Evolutionary conservation across 1,140 invertebrate genomes (phyloP).

Genomic region (Pseudoatta argentina): DNA sequence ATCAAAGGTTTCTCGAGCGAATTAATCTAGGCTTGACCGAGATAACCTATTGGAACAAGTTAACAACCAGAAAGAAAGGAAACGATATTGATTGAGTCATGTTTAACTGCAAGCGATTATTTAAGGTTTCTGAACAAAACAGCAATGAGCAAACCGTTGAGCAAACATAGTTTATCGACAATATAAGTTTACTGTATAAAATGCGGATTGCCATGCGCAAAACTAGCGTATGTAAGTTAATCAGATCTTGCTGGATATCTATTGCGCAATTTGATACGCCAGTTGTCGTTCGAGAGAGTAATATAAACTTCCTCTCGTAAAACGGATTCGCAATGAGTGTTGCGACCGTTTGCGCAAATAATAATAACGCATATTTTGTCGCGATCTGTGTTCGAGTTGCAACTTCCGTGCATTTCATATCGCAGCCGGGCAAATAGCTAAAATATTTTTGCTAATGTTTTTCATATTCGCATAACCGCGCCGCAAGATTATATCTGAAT

Average conservation of each 20-base stretch:
- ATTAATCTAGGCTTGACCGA: too few relatives aligned
- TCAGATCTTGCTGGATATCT: not conserved
- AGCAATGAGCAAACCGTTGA: not conserved
- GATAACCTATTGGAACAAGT: not conserved
- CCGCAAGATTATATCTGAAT: constrained; percentile 48
- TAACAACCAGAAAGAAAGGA: not conserved
- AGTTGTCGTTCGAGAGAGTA: constrained; percentile 15
- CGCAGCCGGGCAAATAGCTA: constrained; percentile 5
- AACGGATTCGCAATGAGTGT: constrained; percentile 20
- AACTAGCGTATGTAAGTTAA: not conserved
- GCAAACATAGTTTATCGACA: too few relatives aligned
- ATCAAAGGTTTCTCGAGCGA: constrained; percentile 32
- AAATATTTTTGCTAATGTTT: constrained; percentile 52
- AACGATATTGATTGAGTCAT: not conserved
- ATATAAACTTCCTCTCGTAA: constrained; percentile 49
- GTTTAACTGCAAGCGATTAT: not conserved
- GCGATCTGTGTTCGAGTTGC: constrained; percentile 21
- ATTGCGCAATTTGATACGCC: constrained; percentile 19
- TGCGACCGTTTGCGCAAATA: constrained; percentile 47
- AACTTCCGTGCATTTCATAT: constrained; percentile 34
- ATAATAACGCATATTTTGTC: constrained; percentile 43
- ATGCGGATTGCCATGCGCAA: not conserved
- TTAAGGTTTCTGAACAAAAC: not conserved
- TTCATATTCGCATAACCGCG: constrained; percentile 39
- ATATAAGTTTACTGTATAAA: not conserved